Evolutionary conservation across 2,113 vertebrate genomes (phyloP).

Genomic region (Muscicapa adusta): DNA sequence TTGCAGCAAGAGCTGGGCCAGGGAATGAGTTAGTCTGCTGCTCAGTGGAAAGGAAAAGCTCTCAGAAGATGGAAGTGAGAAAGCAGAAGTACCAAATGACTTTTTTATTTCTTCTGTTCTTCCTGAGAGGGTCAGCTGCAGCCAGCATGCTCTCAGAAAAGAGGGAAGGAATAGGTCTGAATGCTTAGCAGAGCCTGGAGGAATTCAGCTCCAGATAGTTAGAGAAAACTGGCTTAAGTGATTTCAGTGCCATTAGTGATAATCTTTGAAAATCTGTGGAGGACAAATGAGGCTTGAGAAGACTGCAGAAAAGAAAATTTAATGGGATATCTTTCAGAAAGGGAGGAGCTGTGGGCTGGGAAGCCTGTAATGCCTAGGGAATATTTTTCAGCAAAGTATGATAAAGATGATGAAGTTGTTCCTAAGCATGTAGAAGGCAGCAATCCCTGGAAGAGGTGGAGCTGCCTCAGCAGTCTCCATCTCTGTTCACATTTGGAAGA

Average conservation of each 20-base stretch:
- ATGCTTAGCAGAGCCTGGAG: not conserved
- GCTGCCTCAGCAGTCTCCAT: not conserved
- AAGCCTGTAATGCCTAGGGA: not conserved
- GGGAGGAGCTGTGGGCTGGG: not conserved
- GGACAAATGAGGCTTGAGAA: conserved; percentile 46
- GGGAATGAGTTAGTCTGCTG: not conserved
- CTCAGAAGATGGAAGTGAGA: conserved; percentile 36
- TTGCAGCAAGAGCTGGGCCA: conserved; percentile 7
- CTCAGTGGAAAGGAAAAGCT: conserved; percentile 2
- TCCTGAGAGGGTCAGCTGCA: conserved; percentile 15
- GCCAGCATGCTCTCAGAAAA: not conserved
- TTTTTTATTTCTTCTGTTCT: conserved; percentile 14
- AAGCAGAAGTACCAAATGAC: conserved; percentile 27
- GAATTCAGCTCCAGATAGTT: not conserved
- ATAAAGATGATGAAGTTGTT: not conserved
- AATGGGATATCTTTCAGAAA: not conserved
- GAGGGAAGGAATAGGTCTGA: not conserved
- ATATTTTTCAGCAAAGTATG: not conserved
- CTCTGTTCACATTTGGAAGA: not conserved
- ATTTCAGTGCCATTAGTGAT: conserved; percentile 36
- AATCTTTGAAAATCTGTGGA: conserved; percentile 30
- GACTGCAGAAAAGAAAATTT: not conserved
- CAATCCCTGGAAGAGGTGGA: not conserved
- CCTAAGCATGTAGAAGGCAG: not conserved
- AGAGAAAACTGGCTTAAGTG: not conserved